phyloP scores from a whole-genome alignment of 2,113 vertebrate genomes.

The Ariopsis seemanni region DNA sequence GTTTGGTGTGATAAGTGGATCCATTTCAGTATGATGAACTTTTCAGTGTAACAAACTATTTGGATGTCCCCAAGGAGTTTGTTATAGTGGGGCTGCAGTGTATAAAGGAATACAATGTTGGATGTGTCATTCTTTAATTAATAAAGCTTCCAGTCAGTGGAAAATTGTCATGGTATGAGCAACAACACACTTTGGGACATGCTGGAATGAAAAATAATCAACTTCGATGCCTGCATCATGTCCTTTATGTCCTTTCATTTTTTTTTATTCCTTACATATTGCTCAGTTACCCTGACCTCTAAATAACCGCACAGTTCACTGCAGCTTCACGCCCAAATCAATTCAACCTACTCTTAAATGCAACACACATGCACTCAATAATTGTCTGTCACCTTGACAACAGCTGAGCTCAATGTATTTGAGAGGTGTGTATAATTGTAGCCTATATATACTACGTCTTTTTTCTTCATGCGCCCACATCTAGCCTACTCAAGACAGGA shows the following conservation, averaged over 20 bases:
- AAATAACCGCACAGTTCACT: neutral
- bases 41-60: too few species aligned
- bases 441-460: neutral
- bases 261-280: neutral
- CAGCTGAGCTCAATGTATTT: neutral
- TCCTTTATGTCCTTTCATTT: neutral
- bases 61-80: too few species aligned
- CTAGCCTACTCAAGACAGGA: constrained; percentile 7
- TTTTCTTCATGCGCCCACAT: neutral
- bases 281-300: neutral
- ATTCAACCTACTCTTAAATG: neutral
- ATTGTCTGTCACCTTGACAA: constrained; percentile 34
- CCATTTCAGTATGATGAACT: too few species aligned
- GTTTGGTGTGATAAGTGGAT: too few species aligned
- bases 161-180: neutral
- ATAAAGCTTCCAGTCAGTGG: neutral
- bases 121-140: neutral
- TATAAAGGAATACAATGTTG: neutral
- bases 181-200: neutral
- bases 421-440: neutral
- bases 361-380: neutral
- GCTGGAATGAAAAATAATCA: neutral
- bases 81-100: too few species aligned
- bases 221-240: neutral
- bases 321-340: neutral